Evolutionary conservation across 2,888 invertebrate genomes (phyloP), one percentile per base, ranked within the genome.

Genomic region (Mellilla xanthometata): DNA sequence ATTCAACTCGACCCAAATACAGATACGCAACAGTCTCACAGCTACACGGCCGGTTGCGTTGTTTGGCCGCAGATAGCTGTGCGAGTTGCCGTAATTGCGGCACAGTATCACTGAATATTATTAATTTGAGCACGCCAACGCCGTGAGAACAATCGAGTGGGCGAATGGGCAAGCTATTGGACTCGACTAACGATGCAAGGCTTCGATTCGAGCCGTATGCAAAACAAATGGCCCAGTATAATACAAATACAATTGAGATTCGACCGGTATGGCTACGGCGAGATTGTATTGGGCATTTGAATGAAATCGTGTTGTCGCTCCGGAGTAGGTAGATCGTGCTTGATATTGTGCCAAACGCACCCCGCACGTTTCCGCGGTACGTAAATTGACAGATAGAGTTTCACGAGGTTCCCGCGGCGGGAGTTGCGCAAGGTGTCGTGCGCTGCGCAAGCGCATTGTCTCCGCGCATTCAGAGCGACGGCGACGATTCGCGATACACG

Each of bases 121-220:
- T 78, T 76, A 74, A 77, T 78, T 72, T 76, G 68, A 69, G 65
- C 73, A 67, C 71, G 75, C 76, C 74, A 66, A 76, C 76, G 69
- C 69, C 46, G 39, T 60, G 65, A 62, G 60, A 50, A 44, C 36
- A 33, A 35, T 13, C 51, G 53, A 49, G 68, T 65, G 68, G 54
- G 60, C 58, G 72, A 39, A 24, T 68, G 66, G 68, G 64, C 68
- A 69, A 63, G 44, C 53, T 51, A 60, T 59, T 63, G 59, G 56
- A 56, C 58, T 60, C 42, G 56, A 36, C 36, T 11, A 27, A 13
- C 5, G 12, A 26, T 12, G 6, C 8, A n/a, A 4, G 24, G 11
- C 12, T 22, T 1, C n/a, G n/a, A n/a, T n/a, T n/a, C 23, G 10
- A 39, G 59, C 57, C 57, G 52, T 51, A 56, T 63, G 58, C 60